Base-by-base conservation (phyloP, 1,140 invertebrate species). In the Bombus pascuorum region DNA sequence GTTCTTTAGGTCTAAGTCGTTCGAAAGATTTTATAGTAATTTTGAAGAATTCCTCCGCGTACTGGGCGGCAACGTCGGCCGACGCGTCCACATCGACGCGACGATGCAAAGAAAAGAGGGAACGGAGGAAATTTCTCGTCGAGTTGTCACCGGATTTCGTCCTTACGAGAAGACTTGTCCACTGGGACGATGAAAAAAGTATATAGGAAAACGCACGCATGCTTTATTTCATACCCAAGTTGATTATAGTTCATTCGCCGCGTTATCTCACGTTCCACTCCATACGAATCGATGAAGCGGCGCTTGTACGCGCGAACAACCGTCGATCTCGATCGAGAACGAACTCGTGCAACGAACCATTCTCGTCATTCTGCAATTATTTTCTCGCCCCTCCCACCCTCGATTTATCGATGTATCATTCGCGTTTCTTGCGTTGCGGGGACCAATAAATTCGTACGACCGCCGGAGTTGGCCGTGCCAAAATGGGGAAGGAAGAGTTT, bases 341-440 rank as follows among this genome's bases (percentile, higher is more conserved):
- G 25, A 75, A 57, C 66, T 65, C 68, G 68, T 32, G 76, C 76
- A 85, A 85, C 76, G 77, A 85, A 79, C 12, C 76, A 44, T 12
- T 53, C 12, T 22, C 1, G 8, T 18, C 28, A 4, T 47, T 32
- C n/a, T 32, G 3, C 37, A 0, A 28, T 37, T 66, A 25, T 68
- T n/a, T 39, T 18, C 53, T 12, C 59, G 57, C 3, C 25, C 10
- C 3, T 12, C 1, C 28, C 10, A 3, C 39, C 32, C 25, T 53
- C 47, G 0, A 57, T 57, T 37, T 28, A 13, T 83, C 44, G 5
- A 47, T 34, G 34, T 59, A 15, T 78, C n/a, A 25, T 79, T 47
- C 59, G 32, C 8, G 83, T 84, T 59, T 72, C n/a, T 80, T 62
- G 65, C 68, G 68, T 85, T 80, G 53, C 76, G 77, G 53, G 77